Conservation (phyloP, 2,888 invertebrate genomes). For the Agonopterix arenella region DNA sequence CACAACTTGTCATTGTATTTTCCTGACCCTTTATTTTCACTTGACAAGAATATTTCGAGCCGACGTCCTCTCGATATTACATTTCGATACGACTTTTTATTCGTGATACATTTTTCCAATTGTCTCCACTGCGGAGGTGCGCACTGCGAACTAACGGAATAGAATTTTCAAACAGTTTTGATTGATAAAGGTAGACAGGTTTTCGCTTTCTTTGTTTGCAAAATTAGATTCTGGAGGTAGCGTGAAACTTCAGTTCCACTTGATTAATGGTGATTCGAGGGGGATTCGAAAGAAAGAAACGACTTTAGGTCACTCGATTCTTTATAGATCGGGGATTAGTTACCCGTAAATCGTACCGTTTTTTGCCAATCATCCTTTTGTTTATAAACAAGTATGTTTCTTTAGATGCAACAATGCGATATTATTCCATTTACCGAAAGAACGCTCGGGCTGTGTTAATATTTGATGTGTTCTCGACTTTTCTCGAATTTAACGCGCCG, state of each 20-base stretch:
- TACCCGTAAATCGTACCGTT: slow-evolving; percentile 28
- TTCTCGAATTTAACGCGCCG: slow-evolving; percentile 73
- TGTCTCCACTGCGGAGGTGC: slow-evolving; percentile 60
- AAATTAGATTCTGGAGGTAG: slow-evolving; percentile 70
- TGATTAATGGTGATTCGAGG: slow-evolving; percentile 68
- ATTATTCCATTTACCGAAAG: slow-evolving; percentile 70
- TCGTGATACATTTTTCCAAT: slow-evolving; percentile 74
- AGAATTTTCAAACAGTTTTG: slow-evolving; percentile 74
- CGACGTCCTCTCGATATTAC: slow-evolving; percentile 67
- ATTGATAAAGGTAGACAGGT: slow-evolving; percentile 75
- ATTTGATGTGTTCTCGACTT: slow-evolving; percentile 74
- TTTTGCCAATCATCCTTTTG: slow-evolving; percentile 30
- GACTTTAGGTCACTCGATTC: slow-evolving; percentile 50
- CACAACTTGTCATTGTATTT: slow-evolving; percentile 71
- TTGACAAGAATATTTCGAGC: slow-evolving; percentile 71
- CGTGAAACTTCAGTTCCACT: slow-evolving; percentile 66
- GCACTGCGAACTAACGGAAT: slow-evolving; percentile 67
- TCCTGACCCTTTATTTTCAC: slow-evolving; percentile 72
- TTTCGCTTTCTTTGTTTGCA: slow-evolving; percentile 73
- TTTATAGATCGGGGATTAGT: slow-evolving; percentile 42
- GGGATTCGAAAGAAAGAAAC: slow-evolving; percentile 44
- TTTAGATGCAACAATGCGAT: slow-evolving; percentile 59
- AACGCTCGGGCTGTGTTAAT: slow-evolving; percentile 63
- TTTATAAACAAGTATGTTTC: slow-evolving; percentile 31
- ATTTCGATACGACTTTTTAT: slow-evolving; percentile 73